Conservation (phyloP, 2,113 vertebrate species). For the Aythya baeri region DNA sequence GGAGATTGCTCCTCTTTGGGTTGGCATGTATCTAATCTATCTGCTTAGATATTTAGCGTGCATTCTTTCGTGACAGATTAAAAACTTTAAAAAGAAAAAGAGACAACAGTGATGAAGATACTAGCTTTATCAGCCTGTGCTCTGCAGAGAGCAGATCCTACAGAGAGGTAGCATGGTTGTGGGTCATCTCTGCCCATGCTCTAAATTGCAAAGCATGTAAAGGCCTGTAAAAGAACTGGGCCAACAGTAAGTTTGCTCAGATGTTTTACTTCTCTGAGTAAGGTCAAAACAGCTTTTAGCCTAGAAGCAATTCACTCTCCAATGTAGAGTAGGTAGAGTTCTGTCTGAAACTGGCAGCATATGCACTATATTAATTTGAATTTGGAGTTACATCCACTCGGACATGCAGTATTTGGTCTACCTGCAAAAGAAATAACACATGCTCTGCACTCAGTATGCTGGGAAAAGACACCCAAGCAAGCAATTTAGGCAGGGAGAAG, state of each 20-base stretch:
- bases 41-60: constrained; percentile 1
- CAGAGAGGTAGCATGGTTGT: fast-evolving
- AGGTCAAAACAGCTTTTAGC: neutral
- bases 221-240: neutral
- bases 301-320: neutral
- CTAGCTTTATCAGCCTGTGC: neutral
- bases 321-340: neutral
- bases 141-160: neutral
- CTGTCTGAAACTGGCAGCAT: neutral
- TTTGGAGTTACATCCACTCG: neutral
- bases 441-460: neutral
- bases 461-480: neutral
- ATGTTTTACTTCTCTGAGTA: neutral
- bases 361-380: neutral
- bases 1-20: neutral
- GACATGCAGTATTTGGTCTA: neutral
- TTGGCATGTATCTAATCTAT: neutral
- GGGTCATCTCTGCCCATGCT: fast-evolving
- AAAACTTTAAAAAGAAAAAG: neutral
- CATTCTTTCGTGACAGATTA: neutral
- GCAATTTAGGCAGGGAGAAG: neutral
- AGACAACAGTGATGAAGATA: neutral
- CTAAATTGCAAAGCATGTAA: neutral
- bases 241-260: neutral
- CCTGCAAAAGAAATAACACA: neutral